Conservation (phyloP, 1,140 invertebrate genomes). For the Antheraea pernyi region DNA sequence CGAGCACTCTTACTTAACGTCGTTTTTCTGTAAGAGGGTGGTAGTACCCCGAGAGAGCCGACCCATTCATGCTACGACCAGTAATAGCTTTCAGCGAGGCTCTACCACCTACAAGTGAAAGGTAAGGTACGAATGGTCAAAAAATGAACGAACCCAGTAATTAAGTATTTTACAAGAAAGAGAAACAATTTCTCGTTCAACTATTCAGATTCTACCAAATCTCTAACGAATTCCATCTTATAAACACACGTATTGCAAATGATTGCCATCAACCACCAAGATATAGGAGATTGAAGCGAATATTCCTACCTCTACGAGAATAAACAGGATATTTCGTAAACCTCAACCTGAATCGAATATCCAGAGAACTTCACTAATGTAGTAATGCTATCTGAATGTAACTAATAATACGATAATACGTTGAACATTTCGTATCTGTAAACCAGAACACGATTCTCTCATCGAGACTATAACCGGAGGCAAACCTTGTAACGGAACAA, state of each 20-base stretch:
- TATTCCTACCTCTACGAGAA: not conserved
- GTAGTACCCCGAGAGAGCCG: too few species aligned
- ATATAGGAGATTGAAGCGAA: not conserved
- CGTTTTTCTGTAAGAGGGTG: too few species aligned
- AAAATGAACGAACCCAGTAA: too few species aligned
- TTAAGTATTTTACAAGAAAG: too few species aligned
- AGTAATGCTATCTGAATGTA: not conserved
- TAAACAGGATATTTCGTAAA: not conserved
- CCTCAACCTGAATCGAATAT: not conserved
- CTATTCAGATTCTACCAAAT: too few species aligned
- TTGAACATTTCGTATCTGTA: constrained; percentile 12
- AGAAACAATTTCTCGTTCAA: too few species aligned
- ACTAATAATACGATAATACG: constrained; percentile 17
- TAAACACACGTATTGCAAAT: not conserved
- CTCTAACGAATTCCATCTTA: too few species aligned
- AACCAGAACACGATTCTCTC: constrained; percentile 31
- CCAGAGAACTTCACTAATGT: not conserved
- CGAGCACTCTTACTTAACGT: too few species aligned
- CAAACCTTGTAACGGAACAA: constrained; percentile 23
- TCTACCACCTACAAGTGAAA: too few species aligned
- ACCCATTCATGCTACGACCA: too few species aligned
- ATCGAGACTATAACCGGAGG: constrained; percentile 21
- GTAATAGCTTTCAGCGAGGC: too few species aligned
- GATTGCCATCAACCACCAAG: not conserved
- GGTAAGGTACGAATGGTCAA: too few species aligned